Conservation (phyloP, 2,113 vertebrate genomes). For the Myotis yumanensis region DNA sequence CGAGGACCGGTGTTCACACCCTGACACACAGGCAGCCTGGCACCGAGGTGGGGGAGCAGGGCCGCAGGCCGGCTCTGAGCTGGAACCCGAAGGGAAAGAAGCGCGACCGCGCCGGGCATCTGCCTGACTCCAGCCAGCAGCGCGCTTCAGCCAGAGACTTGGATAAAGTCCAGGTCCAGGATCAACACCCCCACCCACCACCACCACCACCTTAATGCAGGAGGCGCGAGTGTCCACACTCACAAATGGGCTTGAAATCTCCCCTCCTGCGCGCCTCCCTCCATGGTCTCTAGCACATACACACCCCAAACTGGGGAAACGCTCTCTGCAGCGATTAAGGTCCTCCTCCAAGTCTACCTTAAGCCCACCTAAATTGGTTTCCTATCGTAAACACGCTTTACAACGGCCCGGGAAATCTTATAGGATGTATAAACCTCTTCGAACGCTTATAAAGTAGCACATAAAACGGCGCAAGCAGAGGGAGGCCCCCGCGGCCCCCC, state of each 20-base stretch:
- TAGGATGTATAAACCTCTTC: slow-evolving; percentile 98
- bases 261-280: not conserved
- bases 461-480: slow-evolving; percentile 91
- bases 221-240: not conserved
- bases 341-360: slow-evolving; percentile 85
- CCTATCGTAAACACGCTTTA: slow-evolving; percentile 98
- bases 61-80: not conserved
- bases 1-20: slow-evolving; percentile 64
- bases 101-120: not conserved
- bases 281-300: not conserved
- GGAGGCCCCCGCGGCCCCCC: slow-evolving; percentile 80
- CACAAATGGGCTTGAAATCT: slow-evolving; percentile 64
- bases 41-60: slow-evolving; percentile 11
- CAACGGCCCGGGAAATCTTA: slow-evolving; percentile 95
- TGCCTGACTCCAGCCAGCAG: slow-evolving; percentile 10
- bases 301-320: slow-evolving; percentile 62
- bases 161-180: slow-evolving; percentile 71
- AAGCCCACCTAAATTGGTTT: slow-evolving; percentile 91
- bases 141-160: slow-evolving; percentile 54
- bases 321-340: slow-evolving; percentile 79
- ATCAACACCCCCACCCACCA: slow-evolving; percentile 17
- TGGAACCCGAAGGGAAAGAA: slow-evolving; percentile 14
- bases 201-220: not conserved
- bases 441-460: slow-evolving; percentile 98
- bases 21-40: slow-evolving; percentile 32